A percentile compares a stretch with the other conserved stretches of the same genome.
These are phyloP conservation scores for Progne subis DNA, from an alignment of 2,113 vertebrate species.

Conservation along the genomic window DNA sequence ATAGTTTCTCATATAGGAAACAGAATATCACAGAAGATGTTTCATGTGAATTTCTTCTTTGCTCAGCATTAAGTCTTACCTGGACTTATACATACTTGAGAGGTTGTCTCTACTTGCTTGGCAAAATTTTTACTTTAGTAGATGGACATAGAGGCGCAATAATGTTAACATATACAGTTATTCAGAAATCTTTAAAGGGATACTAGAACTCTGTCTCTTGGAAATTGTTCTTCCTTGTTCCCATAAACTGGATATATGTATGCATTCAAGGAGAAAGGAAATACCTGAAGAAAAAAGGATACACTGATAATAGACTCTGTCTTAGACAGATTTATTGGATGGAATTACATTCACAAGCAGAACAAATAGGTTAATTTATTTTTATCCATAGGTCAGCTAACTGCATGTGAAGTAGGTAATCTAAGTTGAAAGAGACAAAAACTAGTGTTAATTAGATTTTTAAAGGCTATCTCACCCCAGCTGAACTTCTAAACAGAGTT, in stretches of 20 bases:
- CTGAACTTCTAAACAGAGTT: not conserved
- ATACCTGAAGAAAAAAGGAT: not conserved
- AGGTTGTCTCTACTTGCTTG: not conserved
- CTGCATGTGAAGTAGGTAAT: not conserved
- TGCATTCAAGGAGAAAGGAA: not conserved
- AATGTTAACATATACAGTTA: not conserved
- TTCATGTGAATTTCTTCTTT: not conserved
- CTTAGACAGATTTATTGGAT: not conserved
- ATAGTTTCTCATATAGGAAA: not conserved
- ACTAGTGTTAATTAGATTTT: conserved; percentile 24
- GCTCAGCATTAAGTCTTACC: not conserved
- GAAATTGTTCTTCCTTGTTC: not conserved
- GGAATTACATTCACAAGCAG: not conserved
- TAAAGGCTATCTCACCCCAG: conserved; percentile 9
- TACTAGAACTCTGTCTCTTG: not conserved
- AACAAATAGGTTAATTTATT: conserved; percentile 23
- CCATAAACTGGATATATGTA: not conserved
- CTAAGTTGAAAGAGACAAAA: conserved; percentile 11
- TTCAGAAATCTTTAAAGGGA: not conserved
- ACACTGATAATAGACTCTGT: not conserved
- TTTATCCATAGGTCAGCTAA: not conserved
- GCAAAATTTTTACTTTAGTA: not conserved
- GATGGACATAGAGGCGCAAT: not conserved
- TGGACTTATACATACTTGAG: not conserved
- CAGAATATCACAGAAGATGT: not conserved